Evolutionary conservation across 1,140 invertebrate species (phyloP), one percentile per base, ranked within the genome.

Genomic region (Bombus sibiricus): DNA sequence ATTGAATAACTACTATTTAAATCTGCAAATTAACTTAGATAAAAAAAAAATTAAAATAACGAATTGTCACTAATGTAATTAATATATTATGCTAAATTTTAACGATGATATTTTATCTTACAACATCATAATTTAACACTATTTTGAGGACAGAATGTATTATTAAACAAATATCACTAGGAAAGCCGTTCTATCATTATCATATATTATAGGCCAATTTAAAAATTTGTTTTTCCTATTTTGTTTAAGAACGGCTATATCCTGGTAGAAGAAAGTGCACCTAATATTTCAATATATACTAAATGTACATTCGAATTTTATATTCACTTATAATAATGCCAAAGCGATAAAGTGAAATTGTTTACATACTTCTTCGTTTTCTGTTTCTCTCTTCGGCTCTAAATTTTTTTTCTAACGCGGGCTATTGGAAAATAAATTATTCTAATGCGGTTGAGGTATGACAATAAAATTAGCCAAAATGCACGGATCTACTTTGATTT

Each of bases 381-480:
- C 66, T 43, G 53, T 71, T 72, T 72, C 43, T 81, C 47, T 72
- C 39, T 79, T 74, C 64, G 28, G n/a, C 18, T 37, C n/a, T 22
- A 22, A 68, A 43, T 22, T 39, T 78, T 22, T 57, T 41, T 53
- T 22, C 22, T 32, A 57, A 77, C 12, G 22, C 47, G 34, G 59
- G 43, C 28, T 81, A 78, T 39, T 76, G 47, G 73, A 69, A 85
- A 37, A 82, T 41, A 66, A 53, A 82, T 10, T 80, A 89, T 83
- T 88, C 88, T 83, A 37, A 87, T 64, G 66, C 83, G 76, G 64
- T 86, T 83, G 87, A 88, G 80, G 43, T 80, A 88, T 78, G 88
- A 91, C 89, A 91, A 91, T 90, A 91, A 91, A 91, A 72, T 83
- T 91, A 85, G 77, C 81, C 84, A 86, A 91, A 87, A 59, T 89